phyloP scores from a whole-genome alignment of 2,113 vertebrate species.

The Raja brachyura region DNA sequence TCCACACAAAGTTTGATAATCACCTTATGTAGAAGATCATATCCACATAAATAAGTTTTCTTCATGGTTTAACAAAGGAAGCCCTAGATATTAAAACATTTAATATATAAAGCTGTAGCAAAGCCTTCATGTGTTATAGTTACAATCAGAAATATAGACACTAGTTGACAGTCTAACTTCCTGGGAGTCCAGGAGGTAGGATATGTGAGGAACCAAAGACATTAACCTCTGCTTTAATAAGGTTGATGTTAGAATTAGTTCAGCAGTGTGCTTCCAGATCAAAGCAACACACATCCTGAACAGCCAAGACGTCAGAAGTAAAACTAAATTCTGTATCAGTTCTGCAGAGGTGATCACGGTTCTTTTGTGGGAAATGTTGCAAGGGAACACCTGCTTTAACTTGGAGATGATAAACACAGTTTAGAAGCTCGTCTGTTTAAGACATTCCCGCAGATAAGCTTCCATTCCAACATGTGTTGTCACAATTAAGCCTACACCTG shows the following conservation, averaged over 20 bases:
- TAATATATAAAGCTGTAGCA: constrained; percentile 34
- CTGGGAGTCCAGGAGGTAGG: not conserved
- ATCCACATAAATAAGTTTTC: constrained; percentile 37
- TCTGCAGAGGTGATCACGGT: not conserved
- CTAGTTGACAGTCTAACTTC: constrained; percentile 20
- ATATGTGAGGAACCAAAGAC: not conserved
- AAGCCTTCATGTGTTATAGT: constrained; percentile 31
- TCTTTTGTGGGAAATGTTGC: not conserved
- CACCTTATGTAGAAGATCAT: constrained; percentile 20
- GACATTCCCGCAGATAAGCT: not conserved
- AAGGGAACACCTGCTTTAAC: too few species aligned
- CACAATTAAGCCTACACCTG: not conserved
- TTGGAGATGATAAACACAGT: not conserved
- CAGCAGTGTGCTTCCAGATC: not conserved
- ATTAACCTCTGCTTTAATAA: not conserved
- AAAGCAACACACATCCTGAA: not conserved
- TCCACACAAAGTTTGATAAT: constrained; percentile 26
- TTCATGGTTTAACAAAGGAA: constrained; percentile 30
- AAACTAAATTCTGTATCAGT: not conserved
- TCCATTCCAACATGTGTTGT: not conserved
- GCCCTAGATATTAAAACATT: constrained; percentile 14
- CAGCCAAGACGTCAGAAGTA: not conserved
- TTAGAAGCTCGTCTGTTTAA: not conserved
- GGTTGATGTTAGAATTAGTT: not conserved
- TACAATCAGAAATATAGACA: constrained; percentile 36